These are phyloP conservation scores for Phylloscopus trochiloides DNA, from an alignment of 2,113 vertebrate genomes.

Conservation along the genomic window DNA sequence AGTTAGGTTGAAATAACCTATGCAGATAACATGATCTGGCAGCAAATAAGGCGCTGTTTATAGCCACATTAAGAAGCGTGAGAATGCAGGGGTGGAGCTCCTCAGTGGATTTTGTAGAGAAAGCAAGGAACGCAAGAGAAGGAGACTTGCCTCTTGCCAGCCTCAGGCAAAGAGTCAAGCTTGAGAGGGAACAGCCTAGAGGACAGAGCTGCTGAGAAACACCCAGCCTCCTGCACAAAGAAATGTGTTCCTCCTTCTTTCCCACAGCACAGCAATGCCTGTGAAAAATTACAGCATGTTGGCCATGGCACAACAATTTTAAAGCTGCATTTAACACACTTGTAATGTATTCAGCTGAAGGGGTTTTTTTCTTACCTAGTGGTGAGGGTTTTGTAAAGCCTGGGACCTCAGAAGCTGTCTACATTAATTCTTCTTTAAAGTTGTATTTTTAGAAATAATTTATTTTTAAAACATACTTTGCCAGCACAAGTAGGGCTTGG, in stretches of 20 bases:
- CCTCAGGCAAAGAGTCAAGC: constrained; percentile 12
- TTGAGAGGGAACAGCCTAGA: neutral
- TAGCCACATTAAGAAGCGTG: neutral
- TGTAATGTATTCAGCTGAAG: neutral
- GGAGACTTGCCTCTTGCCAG: neutral
- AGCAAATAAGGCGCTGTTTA: constrained; percentile 3
- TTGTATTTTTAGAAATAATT: neutral
- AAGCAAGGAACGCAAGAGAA: neutral
- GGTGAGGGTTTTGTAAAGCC: neutral
- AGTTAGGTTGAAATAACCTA: neutral
- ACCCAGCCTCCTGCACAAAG: neutral
- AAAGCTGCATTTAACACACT: constrained; percentile 20
- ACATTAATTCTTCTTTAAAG: neutral
- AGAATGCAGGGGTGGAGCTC: constrained; percentile 45
- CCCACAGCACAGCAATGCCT: neutral
- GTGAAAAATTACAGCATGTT: neutral
- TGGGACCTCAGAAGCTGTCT: neutral
- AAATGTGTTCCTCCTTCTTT: neutral
- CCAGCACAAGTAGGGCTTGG: neutral
- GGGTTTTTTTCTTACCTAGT: neutral
- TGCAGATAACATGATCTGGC: constrained; percentile 20
- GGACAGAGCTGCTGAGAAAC: constrained; percentile 13
- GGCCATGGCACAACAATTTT: neutral
- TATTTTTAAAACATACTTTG: neutral
- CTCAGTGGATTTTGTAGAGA: neutral